Evolutionary conservation across 37 sponge, comb jelly and placozoan genomes (phyloP), one percentile per base, ranked within the genome.

Genomic region (Corticium candelabrum): DNA sequence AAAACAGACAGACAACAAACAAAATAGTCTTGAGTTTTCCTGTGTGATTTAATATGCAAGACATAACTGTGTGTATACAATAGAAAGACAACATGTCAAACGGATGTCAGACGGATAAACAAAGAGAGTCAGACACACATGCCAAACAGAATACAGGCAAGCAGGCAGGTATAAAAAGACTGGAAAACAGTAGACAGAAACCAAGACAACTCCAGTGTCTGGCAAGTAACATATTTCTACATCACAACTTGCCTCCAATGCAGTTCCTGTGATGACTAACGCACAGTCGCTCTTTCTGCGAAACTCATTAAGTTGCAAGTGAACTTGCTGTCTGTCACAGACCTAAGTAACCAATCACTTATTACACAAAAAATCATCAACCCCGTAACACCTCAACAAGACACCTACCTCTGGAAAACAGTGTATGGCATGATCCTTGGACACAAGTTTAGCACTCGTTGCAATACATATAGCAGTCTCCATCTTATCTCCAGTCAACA

Each of bases 401-500:
- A n/a, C n/a, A n/a, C n/a, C n/a, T 33, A 95, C 96, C 78, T 86
- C 85, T 78, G 81, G 57, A 77, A 95, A 91, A 2, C 77, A 76
- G 84, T 82, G 85, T 69, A 95, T 84, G 11, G 79, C 56, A 38
- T 91, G 93, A 73, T 80, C 39, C 3, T 80, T 43, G 33, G 88
- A 83, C 27, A 95, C 84, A 37, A 95, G 88, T 37, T 84, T 79
- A 27, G 92, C 86, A 67, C 93, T 89, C 33, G 83, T 68, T 4
- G 89, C 96, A 29, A 95, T 95, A 74, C 87, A 86, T 34, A 84
- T 85, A 34, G 96, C 96, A 35, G 96, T 95, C 76, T 95, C 96
- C 41, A 91, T 50, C 68, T 95, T 95, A 67, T 94, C 95, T 7
- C 95, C 95, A 41, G 95, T 94, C 78, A 94, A 81, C 95, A 94